Conservation (phyloP, 2,888 invertebrate genomes). For the Troides aeacus region DNA sequence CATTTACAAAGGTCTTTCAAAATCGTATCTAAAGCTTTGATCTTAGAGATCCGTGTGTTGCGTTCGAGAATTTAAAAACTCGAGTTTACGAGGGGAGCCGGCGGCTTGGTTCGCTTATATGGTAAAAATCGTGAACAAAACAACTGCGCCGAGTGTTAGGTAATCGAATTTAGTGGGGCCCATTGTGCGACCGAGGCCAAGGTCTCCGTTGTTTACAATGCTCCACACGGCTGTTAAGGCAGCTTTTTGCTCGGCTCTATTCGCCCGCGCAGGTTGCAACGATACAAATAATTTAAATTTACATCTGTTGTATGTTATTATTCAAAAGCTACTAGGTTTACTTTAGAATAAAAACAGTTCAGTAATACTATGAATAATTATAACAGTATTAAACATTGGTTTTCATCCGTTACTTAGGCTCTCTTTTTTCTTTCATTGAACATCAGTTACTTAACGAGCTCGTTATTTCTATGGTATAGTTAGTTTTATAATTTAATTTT, state of each 20-base stretch:
- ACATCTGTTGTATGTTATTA: too few relatives aligned
- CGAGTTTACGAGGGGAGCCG: constrained; percentile 30
- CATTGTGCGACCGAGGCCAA: constrained; percentile 73
- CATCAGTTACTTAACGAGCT: too few relatives aligned
- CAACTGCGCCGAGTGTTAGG: constrained; percentile 59
- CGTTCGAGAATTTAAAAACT: constrained; percentile 28
- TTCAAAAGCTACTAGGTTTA: too few relatives aligned
- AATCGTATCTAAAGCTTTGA: constrained; percentile 25
- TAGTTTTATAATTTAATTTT: too few relatives aligned
- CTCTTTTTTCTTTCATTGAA: too few relatives aligned
- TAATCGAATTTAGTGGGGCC: constrained; percentile 74
- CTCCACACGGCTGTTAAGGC: constrained; percentile 37
- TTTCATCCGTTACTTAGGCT: too few relatives aligned
- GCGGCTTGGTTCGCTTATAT: constrained; percentile 39
- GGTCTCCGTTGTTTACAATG: constrained; percentile 73
- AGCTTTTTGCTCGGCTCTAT: constrained; percentile 26
- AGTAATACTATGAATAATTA: too few relatives aligned
- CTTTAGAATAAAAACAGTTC: too few relatives aligned
- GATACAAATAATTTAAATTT: background rate
- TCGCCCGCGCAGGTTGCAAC: constrained; percentile 22
- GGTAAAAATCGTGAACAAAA: constrained; percentile 68
- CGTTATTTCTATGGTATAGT: too few relatives aligned
- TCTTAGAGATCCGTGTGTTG: constrained; percentile 22
- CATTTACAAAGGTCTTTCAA: background rate
- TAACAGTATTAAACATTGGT: too few relatives aligned